These are phyloP conservation scores for Anguilla marmorata DNA, from an alignment of 2,797 vertebrate species.

Conservation along the genomic window DNA sequence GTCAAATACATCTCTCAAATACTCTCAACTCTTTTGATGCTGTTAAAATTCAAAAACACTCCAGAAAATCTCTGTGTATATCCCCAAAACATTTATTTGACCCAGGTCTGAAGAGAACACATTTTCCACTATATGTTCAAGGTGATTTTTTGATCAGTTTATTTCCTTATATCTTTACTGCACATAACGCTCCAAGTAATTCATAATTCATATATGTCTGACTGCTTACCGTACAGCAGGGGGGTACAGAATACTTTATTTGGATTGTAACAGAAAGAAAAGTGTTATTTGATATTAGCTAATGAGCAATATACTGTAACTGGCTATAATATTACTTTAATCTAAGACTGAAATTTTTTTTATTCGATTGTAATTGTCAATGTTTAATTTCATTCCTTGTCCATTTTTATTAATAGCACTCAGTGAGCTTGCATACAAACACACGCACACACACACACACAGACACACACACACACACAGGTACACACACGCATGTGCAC, in stretches of 20 bases:
- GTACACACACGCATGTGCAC: conserved; percentile 61
- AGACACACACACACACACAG: conserved; percentile 47
- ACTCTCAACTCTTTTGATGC: background rate
- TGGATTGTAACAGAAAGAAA: background rate
- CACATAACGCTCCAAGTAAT: background rate
- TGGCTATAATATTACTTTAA: background rate
- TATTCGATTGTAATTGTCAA: background rate
- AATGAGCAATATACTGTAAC: background rate
- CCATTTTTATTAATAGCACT: no score
- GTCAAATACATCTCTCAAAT: background rate
- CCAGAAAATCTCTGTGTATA: background rate
- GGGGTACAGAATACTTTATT: background rate
- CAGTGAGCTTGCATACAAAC: no score
- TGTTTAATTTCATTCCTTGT: no score
- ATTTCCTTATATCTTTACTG: background rate
- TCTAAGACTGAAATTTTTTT: no score
- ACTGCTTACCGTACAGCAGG: background rate
- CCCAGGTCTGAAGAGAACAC: background rate
- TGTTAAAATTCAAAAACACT: background rate
- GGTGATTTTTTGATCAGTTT: background rate
- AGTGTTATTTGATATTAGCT: background rate
- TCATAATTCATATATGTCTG: background rate
- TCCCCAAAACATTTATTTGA: background rate
- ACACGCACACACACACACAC: conserved; percentile 27
- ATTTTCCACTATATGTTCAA: background rate